Base-by-base conservation (phyloP, 2,797 vertebrate genomes). In the Pangasius krempfi region DNA sequence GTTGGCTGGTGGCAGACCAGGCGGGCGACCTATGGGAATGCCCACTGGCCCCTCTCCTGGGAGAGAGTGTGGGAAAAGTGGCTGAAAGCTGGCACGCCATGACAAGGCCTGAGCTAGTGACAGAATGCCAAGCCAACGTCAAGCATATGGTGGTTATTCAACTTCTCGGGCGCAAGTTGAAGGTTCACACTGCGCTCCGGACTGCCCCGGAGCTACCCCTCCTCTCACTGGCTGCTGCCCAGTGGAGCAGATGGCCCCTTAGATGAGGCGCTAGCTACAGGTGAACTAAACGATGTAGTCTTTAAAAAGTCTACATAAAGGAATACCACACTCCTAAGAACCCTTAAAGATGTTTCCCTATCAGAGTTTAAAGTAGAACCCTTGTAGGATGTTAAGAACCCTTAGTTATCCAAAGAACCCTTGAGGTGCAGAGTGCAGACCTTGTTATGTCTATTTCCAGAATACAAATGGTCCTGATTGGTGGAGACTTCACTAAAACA, bases 71-170 rank as follows among this genome's bases (percentile, higher is more conserved):
- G 92, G 90, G 92, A 92, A 92, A 92, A 91, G 86, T 89, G 76
- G 80, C 83, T 90, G 89, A 91, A 88, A 92, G 91, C 90, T 92
- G 91, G 92, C 90, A 92, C 20, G 33, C 40, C 25, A 83, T 82
- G 87, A 62, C 72, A 87, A 88, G 90, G 89, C 87, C 90, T 87
- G 86, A 89, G 87, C 64, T 89, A 76, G 89, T 90, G 87, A 89
- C 85, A 87, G 89, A 90, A 87, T 87, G 89, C 90, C 91, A 92
- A 91, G 86, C 90, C 89, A 88, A 85, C 89, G 86, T 86, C 88
- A 90, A 90, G 91, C 92, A 91, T 90, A 90, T 92, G 86, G 90
- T 92, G 88, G 86, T 91, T 91, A 92, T 92, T 92, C 91, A 92
- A 89, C 85, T 88, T 91, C 91, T 87, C 64, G 64, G 88, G 84